Percentiles rank a stretch among this genome's conserved stretches.
Evolutionary conservation across 35 echinoderm and acorn worm species (phyloP).

Genomic region (Chiridota heheva): DNA sequence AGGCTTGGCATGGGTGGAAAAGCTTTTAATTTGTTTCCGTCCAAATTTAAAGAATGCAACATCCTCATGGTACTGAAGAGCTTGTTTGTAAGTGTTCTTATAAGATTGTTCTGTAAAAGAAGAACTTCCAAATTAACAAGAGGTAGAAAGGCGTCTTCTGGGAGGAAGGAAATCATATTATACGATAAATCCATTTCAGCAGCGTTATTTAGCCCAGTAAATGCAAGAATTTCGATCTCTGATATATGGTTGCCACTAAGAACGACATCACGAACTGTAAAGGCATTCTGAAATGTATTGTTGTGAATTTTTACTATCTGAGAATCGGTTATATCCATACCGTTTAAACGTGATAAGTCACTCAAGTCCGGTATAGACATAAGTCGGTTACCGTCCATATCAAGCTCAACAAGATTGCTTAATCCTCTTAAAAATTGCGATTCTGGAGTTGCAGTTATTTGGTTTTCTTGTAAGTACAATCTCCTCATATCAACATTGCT

Average conservation of each 20-base stretch:
- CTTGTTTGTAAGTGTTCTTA: slow-evolving; percentile 31
- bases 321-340: slow-evolving; percentile 83
- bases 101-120: slow-evolving; percentile 69
- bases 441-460: slow-evolving; percentile 42
- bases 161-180: slow-evolving; percentile 60
- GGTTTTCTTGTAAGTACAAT: slow-evolving; percentile 74
- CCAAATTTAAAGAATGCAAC: slow-evolving; percentile 44
- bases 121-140: slow-evolving; percentile 61
- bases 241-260: slow-evolving; percentile 70
- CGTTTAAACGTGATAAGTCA: slow-evolving; percentile 55
- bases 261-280: slow-evolving; percentile 61
- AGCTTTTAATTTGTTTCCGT: slow-evolving; percentile 52
- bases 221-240: slow-evolving; percentile 53
- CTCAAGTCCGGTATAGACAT: slow-evolving; percentile 61
- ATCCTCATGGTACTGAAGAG: slow-evolving; percentile 48
- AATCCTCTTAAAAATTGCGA: slow-evolving; percentile 62
- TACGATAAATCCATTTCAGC: slow-evolving; percentile 72
- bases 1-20: slow-evolving; percentile 54
- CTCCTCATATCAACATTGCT: slow-evolving; percentile 34
- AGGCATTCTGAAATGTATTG: slow-evolving; percentile 57
- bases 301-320: slow-evolving; percentile 57
- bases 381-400: slow-evolving; percentile 87
- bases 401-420: slow-evolving; percentile 52
- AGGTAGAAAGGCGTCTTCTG: slow-evolving; percentile 17
- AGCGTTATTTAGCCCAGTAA: slow-evolving; percentile 43